Base-by-base conservation (phyloP, 2,888 invertebrate species). In the Luperina nickerlii region DNA sequence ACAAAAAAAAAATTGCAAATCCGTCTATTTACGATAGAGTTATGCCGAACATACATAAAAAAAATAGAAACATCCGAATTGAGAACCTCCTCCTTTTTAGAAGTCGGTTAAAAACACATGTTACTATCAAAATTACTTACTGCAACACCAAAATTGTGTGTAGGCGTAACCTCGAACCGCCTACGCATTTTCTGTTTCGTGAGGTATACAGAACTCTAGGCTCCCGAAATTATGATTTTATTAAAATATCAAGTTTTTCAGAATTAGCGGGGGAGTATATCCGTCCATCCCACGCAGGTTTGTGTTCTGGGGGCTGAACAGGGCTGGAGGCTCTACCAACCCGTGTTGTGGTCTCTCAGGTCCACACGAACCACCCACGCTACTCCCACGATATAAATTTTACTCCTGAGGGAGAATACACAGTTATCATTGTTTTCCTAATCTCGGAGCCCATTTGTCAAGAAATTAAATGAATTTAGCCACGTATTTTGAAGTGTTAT, bases 161-260 rank as follows among this genome's bases (percentile, higher is more conserved):
- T 70, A 42, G 75, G 72, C 57, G 67, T 45, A 51, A 24, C 15
- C 24, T 51, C 20, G 18, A 24, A 20, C 65, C 42, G n/a, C 84
- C 83, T 20, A 68, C 82, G 7, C 70, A 24, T 1, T 79, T 79
- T 60, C 62, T 73, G 65, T 74, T 51, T 63, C 45, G 15, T 15
- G 76, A 76, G 77, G 76, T 85, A 67, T 78, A 85, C 79, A 85
- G 85, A 81, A 62, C 70, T 83, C 76, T 54, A 70, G 77, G 69
- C 15, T 42, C 32, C 27, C 20, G 69, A 63, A 68, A 74, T 74
- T 60, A 15, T 20, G 57, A 24, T 42, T 65, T 72, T 80, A 65
- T 83, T 83, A 62, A 83, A 71, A 68, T 77, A 77, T 72, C 20
- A 69, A 45, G 78, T 82, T 65, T 69, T 68, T 69, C 68, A 65